Evolutionary conservation across 1,140 invertebrate species (phyloP), one percentile per base, ranked within the genome.

Genomic region (Schlechtendalia chinensis): DNA sequence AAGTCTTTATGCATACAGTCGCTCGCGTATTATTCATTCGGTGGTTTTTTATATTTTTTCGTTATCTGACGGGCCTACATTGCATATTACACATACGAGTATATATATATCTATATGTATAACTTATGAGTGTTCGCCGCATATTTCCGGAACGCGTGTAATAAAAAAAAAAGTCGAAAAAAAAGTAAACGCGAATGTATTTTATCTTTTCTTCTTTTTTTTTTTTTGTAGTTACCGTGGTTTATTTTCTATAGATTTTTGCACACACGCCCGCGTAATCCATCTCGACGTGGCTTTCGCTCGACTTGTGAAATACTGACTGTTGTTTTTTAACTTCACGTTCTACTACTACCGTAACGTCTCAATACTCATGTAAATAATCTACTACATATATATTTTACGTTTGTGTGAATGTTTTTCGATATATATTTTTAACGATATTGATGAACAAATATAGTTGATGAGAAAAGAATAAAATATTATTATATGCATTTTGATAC

Each of bases 161-260:
- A 59, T 39, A 39, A 39, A 39, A 39, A 39, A 39, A 39, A 61
- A 77, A 77, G 29, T 29, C 59, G 17, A 16, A 58, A 56, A 74
- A 16, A 17, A 3, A 24, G 56, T 77, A 77, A 77, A 77, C 59
- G 27, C 22, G 32, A 59, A 77, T 58, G 54, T 77, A 77, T 77
- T 77, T n/a, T n/a, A n/a, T n/a, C n/a, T n/a, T n/a, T n/a, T n/a
- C n/a, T n/a, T n/a, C n/a, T n/a, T n/a, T n/a, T n/a, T n/a, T n/a
- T n/a, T n/a, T n/a, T 77, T 77, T 77, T 39, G 3, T n/a, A 77
- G 19, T 12, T 77, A 50, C 67, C 50, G 11, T 1, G 29, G 71
- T 56, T 54, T 59, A 1, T 12, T 59, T 12, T 75, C n/a, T 14
- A 50, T 14, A 50, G 10, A 50, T 45, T 12, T 67, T 19, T 22